Base-by-base conservation (phyloP, 1,140 invertebrate genomes). In the Coelopa frigida region DNA sequence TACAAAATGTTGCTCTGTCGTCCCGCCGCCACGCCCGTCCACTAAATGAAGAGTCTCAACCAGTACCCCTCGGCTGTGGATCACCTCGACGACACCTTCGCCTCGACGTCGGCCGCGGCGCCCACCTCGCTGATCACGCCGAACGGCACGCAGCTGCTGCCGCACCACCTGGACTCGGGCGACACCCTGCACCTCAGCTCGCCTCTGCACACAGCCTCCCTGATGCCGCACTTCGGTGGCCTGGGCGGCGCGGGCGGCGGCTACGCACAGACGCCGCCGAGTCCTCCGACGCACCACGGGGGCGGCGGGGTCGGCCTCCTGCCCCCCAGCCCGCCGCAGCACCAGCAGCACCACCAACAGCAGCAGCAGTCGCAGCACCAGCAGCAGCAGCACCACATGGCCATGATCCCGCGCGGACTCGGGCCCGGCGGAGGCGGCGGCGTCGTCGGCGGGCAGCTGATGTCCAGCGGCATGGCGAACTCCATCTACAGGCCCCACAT, bases 211-310 rank as follows among this genome's bases (percentile, higher is more conserved):
- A n/a, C 27, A 29, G 8, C 7, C 27, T 8, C 31, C 14, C 47
- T 32, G 49, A 68, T 68, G 64, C 64, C 64, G 50, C 64, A 68
- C 54, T 68, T 68, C 54, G 64, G 61, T 53, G 52, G 49, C 44
- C 58, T 51, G 46, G 21, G 58, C 12, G 49, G 44, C 29, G 27
- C 32, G 21, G 42, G 42, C 35, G 42, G 36, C 64, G 75, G 75
- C 46, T 76, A 79, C 68, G 81, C 83, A 40, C 85, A 87, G 64
- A 85, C 85, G 35, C 84, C 85, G 43, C 83, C 84, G 20, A 84
- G 82, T 47, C 84, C 84, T 20, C 78, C 83, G 58, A 54, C 73
- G 68, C 54, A 80, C 72, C 56, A 80, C 55, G 57, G 52, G 39
- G 51, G 51, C 48, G 62, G 54, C 48, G 44, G 61, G 32, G 56